phyloP scores from a whole-genome alignment of 2,888 invertebrate species.

The Sphaerolaimus hirsutus region DNA sequence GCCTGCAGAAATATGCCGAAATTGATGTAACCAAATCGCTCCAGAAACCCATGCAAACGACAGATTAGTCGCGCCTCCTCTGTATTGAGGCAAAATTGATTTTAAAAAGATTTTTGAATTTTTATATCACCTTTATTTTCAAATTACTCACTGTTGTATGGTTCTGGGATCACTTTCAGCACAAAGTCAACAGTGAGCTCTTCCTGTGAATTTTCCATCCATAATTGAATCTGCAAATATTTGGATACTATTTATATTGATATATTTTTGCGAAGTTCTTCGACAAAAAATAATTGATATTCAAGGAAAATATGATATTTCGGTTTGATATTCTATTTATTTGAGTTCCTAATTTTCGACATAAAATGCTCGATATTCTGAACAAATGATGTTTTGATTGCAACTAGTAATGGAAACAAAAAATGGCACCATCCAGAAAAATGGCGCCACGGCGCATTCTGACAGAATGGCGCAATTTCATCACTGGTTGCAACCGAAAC shows the following conservation, averaged over 20 bases:
- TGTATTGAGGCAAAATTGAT: conserved; percentile 51
- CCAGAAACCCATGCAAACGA: conserved; percentile 65
- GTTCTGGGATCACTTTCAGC: conserved; percentile 52
- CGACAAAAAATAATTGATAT: background rate
- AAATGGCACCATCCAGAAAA: no score
- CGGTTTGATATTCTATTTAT: background rate
- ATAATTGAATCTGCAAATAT: conserved; percentile 35
- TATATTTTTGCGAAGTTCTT: background rate
- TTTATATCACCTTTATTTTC: conserved; percentile 52
- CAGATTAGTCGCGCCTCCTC: conserved; percentile 52
- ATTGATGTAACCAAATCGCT: conserved; percentile 86
- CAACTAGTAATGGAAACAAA: no score
- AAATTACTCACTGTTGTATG: conserved; percentile 46
- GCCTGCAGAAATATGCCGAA: conserved; percentile 54
- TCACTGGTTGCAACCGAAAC: background rate
- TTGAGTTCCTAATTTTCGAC: no score
- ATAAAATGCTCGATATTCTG: no score
- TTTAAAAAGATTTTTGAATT: no score
- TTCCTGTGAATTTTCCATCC: conserved; percentile 79
- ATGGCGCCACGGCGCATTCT: no score
- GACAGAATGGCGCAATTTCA: no score
- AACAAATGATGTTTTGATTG: background rate
- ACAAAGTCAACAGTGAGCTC: conserved; percentile 61
- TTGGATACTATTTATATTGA: background rate
- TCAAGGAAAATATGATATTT: background rate